Evolutionary conservation across 2,888 invertebrate species (phyloP).

Genomic region (Scelioninae gen. 1): DNA sequence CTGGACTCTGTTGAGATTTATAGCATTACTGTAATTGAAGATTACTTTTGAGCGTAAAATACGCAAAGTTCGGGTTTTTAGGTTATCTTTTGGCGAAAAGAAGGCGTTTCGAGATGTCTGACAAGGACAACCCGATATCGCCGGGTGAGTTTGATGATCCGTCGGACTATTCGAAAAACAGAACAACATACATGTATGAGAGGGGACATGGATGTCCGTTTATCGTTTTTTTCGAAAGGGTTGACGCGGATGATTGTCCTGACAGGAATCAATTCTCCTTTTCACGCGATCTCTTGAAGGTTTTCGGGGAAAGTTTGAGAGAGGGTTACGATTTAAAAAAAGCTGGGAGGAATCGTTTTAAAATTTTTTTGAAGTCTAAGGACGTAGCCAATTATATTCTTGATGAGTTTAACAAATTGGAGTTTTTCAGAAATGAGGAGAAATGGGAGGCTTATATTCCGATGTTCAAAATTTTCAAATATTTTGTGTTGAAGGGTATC

Average conservation of each 20-base stretch:
- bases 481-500: slow-evolving; percentile 8
- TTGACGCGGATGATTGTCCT: neutral
- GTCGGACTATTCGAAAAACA: too few species aligned
- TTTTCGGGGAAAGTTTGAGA: neutral
- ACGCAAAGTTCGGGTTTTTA: too few species aligned
- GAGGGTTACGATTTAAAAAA: slow-evolving; percentile 2
- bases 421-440: neutral
- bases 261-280: neutral
- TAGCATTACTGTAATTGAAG: too few species aligned
- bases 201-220: neutral
- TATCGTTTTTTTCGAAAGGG: neutral
- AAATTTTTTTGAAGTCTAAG: neutral
- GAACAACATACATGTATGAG: neutral
- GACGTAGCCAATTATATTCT: neutral
- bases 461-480: neutral
- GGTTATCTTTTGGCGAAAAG: too few species aligned
- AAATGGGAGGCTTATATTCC: slow-evolving; percentile 16
- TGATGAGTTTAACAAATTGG: neutral
- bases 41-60: too few species aligned
- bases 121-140: too few species aligned
- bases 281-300: too few species aligned
- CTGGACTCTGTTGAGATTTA: too few species aligned
- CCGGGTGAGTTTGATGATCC: too few species aligned
- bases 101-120: too few species aligned
- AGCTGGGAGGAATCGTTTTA: neutral